Base-by-base conservation (phyloP, 2,113 vertebrate genomes). In the Ammodytes dubius region DNA sequence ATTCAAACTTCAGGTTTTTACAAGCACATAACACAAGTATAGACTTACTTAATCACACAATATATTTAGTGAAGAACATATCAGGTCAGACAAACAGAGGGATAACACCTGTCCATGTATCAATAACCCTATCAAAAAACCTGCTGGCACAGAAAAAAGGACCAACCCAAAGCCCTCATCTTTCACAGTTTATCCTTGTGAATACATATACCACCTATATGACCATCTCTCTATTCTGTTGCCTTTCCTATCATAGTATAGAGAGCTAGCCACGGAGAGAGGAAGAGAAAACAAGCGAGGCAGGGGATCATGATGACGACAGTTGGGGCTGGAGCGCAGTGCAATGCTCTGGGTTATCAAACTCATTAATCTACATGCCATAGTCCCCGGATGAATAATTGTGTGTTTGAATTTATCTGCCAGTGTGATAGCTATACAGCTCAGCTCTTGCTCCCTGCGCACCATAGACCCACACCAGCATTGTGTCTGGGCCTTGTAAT, bases 361-460 rank as follows among this genome's bases (percentile, higher is more conserved):
- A 98, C 97, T 99, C 97, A 97, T 99, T 99, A 99, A 99, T 98
- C 97, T 98, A 97, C 96, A 97, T 98, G 97, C 97, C 97, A 97
- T 95, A 96, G 96, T 96, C 95, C 96, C 95, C 93, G 96, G 97
- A 99, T 98, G 97, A 99, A 98, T 99, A 99, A 99, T 98, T 98
- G 98, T 96, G 96, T 96, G 95, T 96, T 27, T 95, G 97, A 96
- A 98, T 98, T 97, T 97, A 98, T 99, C 97, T 98, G 97, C 97
- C 96, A 97, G 95, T 95, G 94, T 96, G 97, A 98, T 96, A 97
- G 97, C 96, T 97, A 27, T 27, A 95, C 96, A 97, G 95, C 95
- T 97, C 96, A 96, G 96, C 95, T 95, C 94, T 27, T 27, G 27
- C 27, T 95, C 93, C 95, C 71, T 5, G 84, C 94, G 89, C 77